Evolutionary conservation across 2,113 vertebrate species (phyloP).

Genomic region (Tragelaphus strepsiceros): DNA sequence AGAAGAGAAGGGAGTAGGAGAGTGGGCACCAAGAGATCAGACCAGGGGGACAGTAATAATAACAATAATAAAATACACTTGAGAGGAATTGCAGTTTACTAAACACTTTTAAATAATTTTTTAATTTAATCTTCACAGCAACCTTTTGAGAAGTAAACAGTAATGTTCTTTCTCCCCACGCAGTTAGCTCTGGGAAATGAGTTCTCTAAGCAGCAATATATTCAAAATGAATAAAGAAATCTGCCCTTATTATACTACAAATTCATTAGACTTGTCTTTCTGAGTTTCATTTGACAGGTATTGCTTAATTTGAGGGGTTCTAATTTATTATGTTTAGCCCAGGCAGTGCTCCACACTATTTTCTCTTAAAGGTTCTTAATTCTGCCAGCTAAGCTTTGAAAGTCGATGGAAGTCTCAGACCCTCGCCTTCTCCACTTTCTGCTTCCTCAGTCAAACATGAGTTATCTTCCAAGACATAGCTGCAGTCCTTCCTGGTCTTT

Average conservation of each 20-base stretch:
- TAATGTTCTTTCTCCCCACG: background rate
- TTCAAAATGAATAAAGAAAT: slow-evolving; percentile 22
- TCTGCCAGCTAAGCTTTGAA: background rate
- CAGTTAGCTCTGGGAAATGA: background rate
- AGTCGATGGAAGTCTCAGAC: background rate
- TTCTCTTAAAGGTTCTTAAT: background rate
- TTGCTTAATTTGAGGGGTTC: background rate
- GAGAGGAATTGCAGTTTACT: background rate
- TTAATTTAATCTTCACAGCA: slow-evolving; percentile 26
- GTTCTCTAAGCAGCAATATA: background rate
- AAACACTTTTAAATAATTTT: background rate
- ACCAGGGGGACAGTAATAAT: background rate
- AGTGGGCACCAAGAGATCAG: background rate
- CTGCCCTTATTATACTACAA: background rate
- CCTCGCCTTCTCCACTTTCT: background rate
- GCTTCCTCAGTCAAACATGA: background rate
- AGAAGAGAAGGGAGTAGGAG: background rate
- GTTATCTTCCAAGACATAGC: background rate
- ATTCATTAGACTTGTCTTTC: slow-evolving; percentile 27
- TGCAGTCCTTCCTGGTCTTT: slow-evolving; percentile 10
- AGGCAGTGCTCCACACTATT: background rate
- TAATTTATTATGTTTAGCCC: background rate
- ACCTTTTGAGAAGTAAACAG: slow-evolving; percentile 20
- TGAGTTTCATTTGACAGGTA: background rate
- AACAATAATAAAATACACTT: background rate